Evolutionary conservation across 2,113 vertebrate species (phyloP).

Genomic region (Miniopterus natalensis): DNA sequence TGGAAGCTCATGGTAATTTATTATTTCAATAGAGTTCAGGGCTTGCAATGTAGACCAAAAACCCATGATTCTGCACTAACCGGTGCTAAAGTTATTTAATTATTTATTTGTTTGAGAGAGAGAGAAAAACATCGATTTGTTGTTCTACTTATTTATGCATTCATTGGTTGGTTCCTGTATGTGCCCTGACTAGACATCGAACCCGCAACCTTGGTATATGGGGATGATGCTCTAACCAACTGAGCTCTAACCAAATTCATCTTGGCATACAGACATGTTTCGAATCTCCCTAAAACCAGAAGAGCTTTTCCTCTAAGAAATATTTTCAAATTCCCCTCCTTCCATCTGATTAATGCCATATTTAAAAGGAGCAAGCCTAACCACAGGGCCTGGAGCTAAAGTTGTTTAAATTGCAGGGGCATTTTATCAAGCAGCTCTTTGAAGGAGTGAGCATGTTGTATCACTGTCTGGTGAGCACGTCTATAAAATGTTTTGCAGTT

Average conservation of each 20-base stretch:
- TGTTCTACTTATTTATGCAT: not conserved
- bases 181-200: not conserved
- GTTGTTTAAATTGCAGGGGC: not conserved
- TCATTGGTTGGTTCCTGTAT: not conserved
- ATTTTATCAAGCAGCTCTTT: conserved; percentile 4
- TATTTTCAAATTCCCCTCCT: conserved; percentile 52
- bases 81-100: not conserved
- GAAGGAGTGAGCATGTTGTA: not conserved
- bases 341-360: not conserved
- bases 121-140: not conserved
- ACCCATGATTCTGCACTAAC: not conserved
- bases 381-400: not conserved
- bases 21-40: not conserved
- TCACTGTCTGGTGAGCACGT: not conserved
- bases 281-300: not conserved
- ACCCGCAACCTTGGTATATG: not conserved
- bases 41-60: conserved; percentile 44
- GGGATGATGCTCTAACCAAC: not conserved
- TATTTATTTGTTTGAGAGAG: not conserved
- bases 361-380: conserved; percentile 48
- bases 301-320: not conserved
- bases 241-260: not conserved
- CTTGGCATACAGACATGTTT: not conserved
- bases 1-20: conserved; percentile 6
- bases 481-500: not conserved